A percentile compares a stretch with the other conserved stretches of the same genome.
Conservation (phyloP, 2,888 invertebrate genomes). For the Lapara coniferarum region DNA sequence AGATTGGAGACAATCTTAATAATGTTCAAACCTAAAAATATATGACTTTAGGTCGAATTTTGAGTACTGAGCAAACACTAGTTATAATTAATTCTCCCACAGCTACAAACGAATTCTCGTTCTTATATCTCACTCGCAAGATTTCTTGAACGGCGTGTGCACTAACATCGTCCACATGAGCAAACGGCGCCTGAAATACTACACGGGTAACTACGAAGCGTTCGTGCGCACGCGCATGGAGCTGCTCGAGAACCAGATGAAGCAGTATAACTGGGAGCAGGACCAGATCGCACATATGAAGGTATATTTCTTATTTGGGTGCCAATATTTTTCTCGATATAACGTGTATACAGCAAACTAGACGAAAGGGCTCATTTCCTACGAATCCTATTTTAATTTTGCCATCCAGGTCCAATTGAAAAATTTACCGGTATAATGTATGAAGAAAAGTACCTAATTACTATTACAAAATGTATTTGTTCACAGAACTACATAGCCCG, state of each 20-base stretch:
- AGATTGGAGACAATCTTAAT: too few relatives aligned
- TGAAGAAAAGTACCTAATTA: too few relatives aligned
- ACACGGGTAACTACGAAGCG: conserved; percentile 98
- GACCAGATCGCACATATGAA: conserved; percentile 99
- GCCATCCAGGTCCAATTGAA: background rate
- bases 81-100: conserved; percentile 28
- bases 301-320: conserved; percentile 66
- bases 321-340: too few relatives aligned
- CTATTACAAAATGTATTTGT: background rate
- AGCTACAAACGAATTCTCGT: conserved; percentile 98
- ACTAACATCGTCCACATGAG: conserved; percentile 98
- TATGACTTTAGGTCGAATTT: too few relatives aligned
- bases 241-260: conserved; percentile 98
- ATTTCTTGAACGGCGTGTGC: conserved; percentile 99
- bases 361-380: too few relatives aligned
- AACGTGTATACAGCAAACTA: too few relatives aligned
- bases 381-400: too few relatives aligned
- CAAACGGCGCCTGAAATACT: conserved; percentile 96
- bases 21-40: too few relatives aligned
- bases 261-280: conserved; percentile 99
- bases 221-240: conserved; percentile 97
- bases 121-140: conserved; percentile 99
- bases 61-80: too few relatives aligned
- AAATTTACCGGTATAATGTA: background rate
- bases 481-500: conserved; percentile 97